Evolutionary conservation across 2,113 vertebrate genomes (phyloP).

Genomic region (Oreocharis arfaki): DNA sequence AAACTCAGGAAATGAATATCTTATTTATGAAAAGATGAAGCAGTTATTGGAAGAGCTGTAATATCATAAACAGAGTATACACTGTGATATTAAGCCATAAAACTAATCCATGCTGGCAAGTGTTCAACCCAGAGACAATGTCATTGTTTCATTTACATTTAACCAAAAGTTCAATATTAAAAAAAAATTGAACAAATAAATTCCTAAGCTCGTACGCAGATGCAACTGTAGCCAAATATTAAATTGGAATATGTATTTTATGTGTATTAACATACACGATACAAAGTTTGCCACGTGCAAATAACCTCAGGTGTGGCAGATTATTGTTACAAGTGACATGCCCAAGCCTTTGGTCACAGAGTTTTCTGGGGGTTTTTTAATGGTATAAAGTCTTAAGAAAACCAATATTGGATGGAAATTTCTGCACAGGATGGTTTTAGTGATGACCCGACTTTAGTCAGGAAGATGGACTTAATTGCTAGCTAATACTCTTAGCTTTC

Average conservation of each 20-base stretch:
- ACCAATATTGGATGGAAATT: not conserved
- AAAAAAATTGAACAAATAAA: not conserved
- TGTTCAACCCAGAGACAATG: not conserved
- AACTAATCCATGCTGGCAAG: not conserved
- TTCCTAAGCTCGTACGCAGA: accelerated
- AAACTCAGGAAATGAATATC: not conserved
- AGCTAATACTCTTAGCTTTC: not conserved
- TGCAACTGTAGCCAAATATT: not conserved
- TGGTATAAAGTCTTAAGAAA: not conserved
- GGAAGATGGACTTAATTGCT: not conserved
- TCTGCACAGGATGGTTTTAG: not conserved
- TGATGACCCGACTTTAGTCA: not conserved
- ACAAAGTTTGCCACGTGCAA: not conserved
- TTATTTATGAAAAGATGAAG: constrained; percentile 19
- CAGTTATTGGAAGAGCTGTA: not conserved
- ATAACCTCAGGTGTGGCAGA: not conserved
- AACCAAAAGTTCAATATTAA: not conserved
- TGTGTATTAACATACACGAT: not conserved
- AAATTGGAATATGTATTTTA: not conserved
- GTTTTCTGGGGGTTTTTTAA: not conserved
- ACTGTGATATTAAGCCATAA: not conserved
- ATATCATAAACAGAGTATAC: not conserved
- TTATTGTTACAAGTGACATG: not conserved
- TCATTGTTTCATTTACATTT: not conserved
- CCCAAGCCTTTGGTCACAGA: not conserved